phyloP scores from a whole-genome alignment of 2,113 vertebrate genomes.

The Myiopsitta monachus region DNA sequence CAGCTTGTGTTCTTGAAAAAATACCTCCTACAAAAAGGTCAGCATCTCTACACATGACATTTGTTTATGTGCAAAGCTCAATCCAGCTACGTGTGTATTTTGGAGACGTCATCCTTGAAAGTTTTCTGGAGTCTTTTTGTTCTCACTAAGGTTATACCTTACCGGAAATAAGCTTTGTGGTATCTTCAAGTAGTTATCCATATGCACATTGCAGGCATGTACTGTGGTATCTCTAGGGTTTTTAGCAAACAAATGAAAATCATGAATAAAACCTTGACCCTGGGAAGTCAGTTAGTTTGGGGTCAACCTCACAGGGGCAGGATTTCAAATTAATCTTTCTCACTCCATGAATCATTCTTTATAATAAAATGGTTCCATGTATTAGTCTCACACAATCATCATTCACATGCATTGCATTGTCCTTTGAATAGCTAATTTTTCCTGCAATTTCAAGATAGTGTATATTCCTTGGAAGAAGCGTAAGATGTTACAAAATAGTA shows the following conservation, averaged over 20 bases:
- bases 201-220: not conserved
- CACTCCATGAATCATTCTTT: not conserved
- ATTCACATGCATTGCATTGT: not conserved
- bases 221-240: not conserved
- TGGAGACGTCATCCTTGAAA: not conserved
- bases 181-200: not conserved
- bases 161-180: not conserved
- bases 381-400: not conserved
- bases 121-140: not conserved
- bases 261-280: not conserved
- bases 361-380: not conserved
- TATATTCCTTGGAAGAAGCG: not conserved
- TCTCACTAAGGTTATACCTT: not conserved
- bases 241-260: not conserved
- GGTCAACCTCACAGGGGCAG: not conserved
- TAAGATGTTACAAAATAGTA: not conserved
- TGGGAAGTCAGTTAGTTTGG: not conserved
- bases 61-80: not conserved
- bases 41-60: not conserved
- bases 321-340: not conserved
- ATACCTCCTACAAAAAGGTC: not conserved
- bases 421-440: not conserved
- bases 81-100: not conserved
- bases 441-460: not conserved
- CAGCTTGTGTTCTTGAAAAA: not conserved